These are phyloP conservation scores for Frankliniella fusca DNA, from an alignment of 2,888 invertebrate species.

Conservation along the genomic window DNA sequence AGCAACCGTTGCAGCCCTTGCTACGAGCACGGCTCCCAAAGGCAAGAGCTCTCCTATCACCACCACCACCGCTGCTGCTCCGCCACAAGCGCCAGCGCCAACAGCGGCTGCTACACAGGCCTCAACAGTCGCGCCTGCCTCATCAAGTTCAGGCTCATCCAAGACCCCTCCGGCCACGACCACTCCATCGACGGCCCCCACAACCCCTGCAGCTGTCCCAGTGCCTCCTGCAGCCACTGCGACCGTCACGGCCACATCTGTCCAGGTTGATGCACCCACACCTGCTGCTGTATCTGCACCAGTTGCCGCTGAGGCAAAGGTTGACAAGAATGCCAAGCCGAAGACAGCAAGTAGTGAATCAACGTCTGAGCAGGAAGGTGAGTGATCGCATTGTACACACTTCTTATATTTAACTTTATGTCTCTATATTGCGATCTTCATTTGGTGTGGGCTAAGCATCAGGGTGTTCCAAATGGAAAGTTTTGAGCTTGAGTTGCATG, in stretches of 20 bases:
- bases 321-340: background rate
- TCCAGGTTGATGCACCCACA: background rate
- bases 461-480: too few relatives aligned
- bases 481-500: too few relatives aligned
- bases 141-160: background rate
- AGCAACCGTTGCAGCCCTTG: background rate
- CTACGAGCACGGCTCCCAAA: background rate
- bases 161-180: conserved; percentile 19
- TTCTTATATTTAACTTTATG: too few relatives aligned
- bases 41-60: background rate
- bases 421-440: too few relatives aligned
- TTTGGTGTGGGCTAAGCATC: too few relatives aligned
- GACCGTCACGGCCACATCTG: background rate
- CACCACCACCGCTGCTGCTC: conserved; percentile 20
- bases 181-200: conserved; percentile 25
- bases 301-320: background rate
- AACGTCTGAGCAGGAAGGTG: background rate
- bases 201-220: background rate
- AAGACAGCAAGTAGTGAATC: background rate
- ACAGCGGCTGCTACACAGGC: conserved; percentile 28
- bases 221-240: background rate
- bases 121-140: background rate
- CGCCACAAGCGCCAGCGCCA: conserved; percentile 27
- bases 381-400: background rate
- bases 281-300: background rate